Evolutionary conservation across 64 coral and sea anemone genomes (phyloP), one percentile per base, ranked within the genome.

Genomic region (Stichodactyla mertensii): DNA sequence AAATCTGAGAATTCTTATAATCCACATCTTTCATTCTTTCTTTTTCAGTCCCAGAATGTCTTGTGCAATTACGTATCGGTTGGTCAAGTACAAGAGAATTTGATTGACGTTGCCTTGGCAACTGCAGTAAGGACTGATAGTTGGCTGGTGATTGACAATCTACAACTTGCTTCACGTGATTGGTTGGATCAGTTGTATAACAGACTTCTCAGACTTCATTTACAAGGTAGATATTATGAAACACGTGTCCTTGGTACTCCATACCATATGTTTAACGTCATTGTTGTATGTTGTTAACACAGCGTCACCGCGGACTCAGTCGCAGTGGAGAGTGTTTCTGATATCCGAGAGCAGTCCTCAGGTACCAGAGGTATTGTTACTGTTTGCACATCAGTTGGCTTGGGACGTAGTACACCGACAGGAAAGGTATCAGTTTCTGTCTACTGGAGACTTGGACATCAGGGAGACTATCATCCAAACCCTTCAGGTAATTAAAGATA

Each of bases 301-400:
- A 98, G 95, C 91, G 58, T 84, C 95, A 0, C 86, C 95, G 7
- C 90, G 88, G 22, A 89, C 95, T 9, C 87, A 60, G 16, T 91
- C 92, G 16, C 95, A 98, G 56, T 98, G 95, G 95, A 89, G 95
- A 12, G 80, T 98, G 19, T 98, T 98, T 80, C 66, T 98, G 27
- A 71, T 91, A 79, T 88, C 84, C 82, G 92, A 98, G 59, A 92
- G 92, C n/a, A 88, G 92, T 61, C 83, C 83, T 78, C 84, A 86
- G 16, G 78, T 98, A 11, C 95, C 95, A 12, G 92, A 88, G 52
- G 78, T 86, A n/a, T 87, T 98, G 56, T 92, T 98, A 31, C 84
- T 94, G 19, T 93, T 98, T 60, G 84, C 95, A 2, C 95, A 98
- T 77, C 92, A 91, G 28, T 79, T 98, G 55, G 87, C 95, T 53